Conservation (phyloP, 1,140 invertebrate genomes). For the Tetranychus cinnabarinus region DNA sequence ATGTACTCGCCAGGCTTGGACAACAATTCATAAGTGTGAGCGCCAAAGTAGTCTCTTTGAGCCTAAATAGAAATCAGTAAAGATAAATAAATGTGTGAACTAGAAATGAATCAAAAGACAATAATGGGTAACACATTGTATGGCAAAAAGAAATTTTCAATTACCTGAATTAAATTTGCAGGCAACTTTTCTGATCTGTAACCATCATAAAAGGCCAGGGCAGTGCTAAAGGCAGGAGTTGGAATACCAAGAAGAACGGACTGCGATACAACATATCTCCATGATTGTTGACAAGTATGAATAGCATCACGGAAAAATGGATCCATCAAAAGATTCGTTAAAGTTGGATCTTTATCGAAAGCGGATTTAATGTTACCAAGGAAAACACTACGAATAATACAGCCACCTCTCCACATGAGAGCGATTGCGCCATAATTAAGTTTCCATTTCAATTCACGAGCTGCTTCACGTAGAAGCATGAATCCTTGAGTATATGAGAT, state of each 20-base stretch:
- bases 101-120: neutral
- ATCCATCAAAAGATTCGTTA: slow-evolving; percentile 77
- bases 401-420: slow-evolving; percentile 98
- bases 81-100: neutral
- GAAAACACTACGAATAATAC: slow-evolving; percentile 90
- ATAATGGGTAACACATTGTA: neutral
- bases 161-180: slow-evolving; percentile 69
- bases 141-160: neutral
- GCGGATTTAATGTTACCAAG: slow-evolving; percentile 90
- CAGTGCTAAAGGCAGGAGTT: slow-evolving; percentile 69
- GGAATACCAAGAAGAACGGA: slow-evolving; percentile 55
- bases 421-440: slow-evolving; percentile 95
- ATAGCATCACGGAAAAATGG: slow-evolving; percentile 79
- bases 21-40: slow-evolving; percentile 88
- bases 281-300: slow-evolving; percentile 38
- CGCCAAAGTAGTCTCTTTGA: slow-evolving; percentile 94
- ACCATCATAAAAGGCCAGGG: slow-evolving; percentile 90
- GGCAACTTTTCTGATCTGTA: slow-evolving; percentile 56
- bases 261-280: slow-evolving; percentile 28
- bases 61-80: slow-evolving; percentile 36
- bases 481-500: slow-evolving; percentile 98
- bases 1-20: slow-evolving; percentile 63
- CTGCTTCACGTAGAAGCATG: slow-evolving; percentile 87
- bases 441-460: slow-evolving; percentile 70
- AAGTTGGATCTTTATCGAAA: slow-evolving; percentile 68